Percentiles rank a stretch among this genome's conserved stretches.
Conservation (phyloP, 2,797 vertebrate genomes). For the Salarias fasciatus region DNA sequence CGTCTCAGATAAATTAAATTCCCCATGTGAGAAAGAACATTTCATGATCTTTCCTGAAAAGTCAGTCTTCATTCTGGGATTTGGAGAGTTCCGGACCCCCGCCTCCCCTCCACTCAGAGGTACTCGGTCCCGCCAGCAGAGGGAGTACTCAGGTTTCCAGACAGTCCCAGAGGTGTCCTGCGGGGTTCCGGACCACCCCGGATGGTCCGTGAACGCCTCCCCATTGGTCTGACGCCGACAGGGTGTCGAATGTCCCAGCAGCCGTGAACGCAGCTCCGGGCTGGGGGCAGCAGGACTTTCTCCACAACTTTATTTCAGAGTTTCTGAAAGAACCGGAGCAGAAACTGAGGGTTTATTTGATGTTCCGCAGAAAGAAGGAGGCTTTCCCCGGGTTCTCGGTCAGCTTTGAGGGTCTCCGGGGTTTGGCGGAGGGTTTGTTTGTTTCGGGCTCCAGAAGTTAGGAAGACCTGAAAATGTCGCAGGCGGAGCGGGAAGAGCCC, state of each 20-base stretch:
- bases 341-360: not conserved
- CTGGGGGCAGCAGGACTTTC: slow-evolving; percentile 10
- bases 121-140: no score
- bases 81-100: no score
- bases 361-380: no score
- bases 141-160: no score
- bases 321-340: no score
- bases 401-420: not conserved
- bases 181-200: slow-evolving; percentile 41
- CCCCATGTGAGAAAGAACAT: no score
- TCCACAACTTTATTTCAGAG: no score
- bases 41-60: no score
- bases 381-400: not conserved
- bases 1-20: no score
- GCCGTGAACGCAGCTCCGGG: slow-evolving; percentile 40
- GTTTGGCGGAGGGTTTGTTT: not conserved
- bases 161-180: no score
- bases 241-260: slow-evolving; percentile 61
- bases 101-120: no score
- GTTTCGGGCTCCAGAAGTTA: slow-evolving; percentile 6
- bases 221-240: slow-evolving; percentile 52
- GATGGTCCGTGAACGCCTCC: not conserved
- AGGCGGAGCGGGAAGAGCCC: slow-evolving; percentile 2
- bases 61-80: no score
- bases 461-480: slow-evolving; percentile 52